Evolutionary conservation across 2,888 invertebrate genomes (phyloP), one percentile per base, ranked within the genome.

Genomic region (Hermaeophaga mercurialis): DNA sequence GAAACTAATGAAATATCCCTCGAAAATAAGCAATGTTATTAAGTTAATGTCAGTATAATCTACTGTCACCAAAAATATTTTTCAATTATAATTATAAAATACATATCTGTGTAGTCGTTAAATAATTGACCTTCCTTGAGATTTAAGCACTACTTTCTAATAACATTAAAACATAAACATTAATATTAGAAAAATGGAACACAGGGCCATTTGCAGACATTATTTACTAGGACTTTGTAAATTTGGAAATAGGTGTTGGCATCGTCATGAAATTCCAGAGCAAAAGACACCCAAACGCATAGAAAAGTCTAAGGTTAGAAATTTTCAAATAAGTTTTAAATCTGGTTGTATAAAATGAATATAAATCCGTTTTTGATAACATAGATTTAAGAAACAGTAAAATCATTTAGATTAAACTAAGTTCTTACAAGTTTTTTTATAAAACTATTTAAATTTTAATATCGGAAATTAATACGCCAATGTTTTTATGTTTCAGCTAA

Each of bases 241-340:
- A 41, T 68, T 68, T 56, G 68, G 68, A 7, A 56, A 36, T 39
- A 50, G 60, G 22, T 68, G 68, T 44, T 62, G 67, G 57, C 61
- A 65, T 46, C 15, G 58, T 8, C 65, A 68, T 41, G 53, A 55
- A 17, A 44, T 33, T 12, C 58, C 61, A 2, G 52, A 60, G 19
- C 33, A 49, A 14, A 14, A 36, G 9, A 34, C 36, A 6, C 28
- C 57, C 11, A 54, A 54, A 26, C 33, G 41, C 8, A 39, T 46
- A 11, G 34, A 12, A 19, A 54, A 44, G n/a, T 43, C 33, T 15
- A 48, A 44, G 49, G 55, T 54, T 45, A 56, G 49, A 17, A 9
- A 5, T 36, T 31, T 12, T 34, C 3, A 5, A 22, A 5, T 22
- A 22, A 22, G 3, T 5, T 22, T 22, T 22, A 22, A 22, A 6